Evolutionary conservation across 2,797 vertebrate species (phyloP).

Genomic region (Discoglossus pictus): DNA sequence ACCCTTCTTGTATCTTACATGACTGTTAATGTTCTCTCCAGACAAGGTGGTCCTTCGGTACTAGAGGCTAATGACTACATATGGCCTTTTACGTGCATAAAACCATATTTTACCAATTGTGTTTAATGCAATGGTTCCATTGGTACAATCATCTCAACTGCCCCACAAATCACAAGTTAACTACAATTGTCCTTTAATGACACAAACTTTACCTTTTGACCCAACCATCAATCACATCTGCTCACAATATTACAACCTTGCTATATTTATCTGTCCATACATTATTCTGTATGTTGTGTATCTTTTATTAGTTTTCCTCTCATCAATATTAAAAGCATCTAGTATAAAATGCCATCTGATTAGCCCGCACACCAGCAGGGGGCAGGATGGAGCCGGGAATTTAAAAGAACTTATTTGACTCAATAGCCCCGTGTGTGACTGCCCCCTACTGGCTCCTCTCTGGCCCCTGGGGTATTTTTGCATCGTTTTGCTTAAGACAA

Average conservation of each 20-base stretch:
- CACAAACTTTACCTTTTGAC: background rate
- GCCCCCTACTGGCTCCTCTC: constrained; percentile 17
- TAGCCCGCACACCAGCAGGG: constrained; percentile 36
- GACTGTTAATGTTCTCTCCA: too few relatives aligned
- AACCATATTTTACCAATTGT: too few relatives aligned
- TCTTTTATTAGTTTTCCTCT: constrained; percentile 44
- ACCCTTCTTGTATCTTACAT: too few relatives aligned
- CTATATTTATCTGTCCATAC: constrained; percentile 28
- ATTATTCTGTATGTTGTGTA: constrained; percentile 45
- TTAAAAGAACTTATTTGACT: constrained; percentile 46
- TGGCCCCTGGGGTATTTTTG: constrained; percentile 32
- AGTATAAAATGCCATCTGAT: constrained; percentile 42
- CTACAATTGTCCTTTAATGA: too few relatives aligned
- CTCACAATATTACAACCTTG: background rate
- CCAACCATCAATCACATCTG: background rate
- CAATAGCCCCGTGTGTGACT: constrained; percentile 36
- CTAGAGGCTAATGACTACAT: too few relatives aligned
- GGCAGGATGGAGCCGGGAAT: constrained; percentile 32
- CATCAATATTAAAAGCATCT: constrained; percentile 46
- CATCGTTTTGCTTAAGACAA: constrained; percentile 41
- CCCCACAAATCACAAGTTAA: too few relatives aligned
- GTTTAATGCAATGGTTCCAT: too few relatives aligned
- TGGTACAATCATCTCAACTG: too few relatives aligned
- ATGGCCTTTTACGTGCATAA: too few relatives aligned
- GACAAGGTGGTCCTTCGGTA: too few relatives aligned